These are phyloP conservation scores for Fragum fragum DNA, from an alignment of 2,888 invertebrate species.

Conservation along the genomic window DNA sequence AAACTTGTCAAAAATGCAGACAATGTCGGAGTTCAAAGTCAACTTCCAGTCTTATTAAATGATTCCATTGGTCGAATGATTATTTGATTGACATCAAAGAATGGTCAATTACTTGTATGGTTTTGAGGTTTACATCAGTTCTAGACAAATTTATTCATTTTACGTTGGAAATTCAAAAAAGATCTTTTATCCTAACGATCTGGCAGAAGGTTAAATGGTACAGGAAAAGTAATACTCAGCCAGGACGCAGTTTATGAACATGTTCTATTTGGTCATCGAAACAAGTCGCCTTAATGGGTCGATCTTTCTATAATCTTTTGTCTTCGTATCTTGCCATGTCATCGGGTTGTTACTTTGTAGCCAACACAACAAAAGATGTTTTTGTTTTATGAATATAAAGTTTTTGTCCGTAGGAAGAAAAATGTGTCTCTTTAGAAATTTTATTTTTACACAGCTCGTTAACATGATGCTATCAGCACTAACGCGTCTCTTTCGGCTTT, in stretches of 20 bases:
- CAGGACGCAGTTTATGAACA: background rate
- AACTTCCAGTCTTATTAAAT: too few species aligned
- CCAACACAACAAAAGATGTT: background rate
- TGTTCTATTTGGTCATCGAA: background rate
- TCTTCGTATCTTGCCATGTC: background rate
- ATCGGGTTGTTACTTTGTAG: conserved; percentile 2
- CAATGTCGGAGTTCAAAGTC: too few species aligned
- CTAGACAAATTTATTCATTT: too few species aligned
- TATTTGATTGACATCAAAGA: too few species aligned
- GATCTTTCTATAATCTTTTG: conserved; percentile 1
- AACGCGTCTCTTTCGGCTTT: background rate
- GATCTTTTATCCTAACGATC: too few species aligned
- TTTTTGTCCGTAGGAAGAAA: background rate
- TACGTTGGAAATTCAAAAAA: too few species aligned
- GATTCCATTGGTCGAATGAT: too few species aligned
- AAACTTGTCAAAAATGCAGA: too few species aligned
- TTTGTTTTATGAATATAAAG: background rate
- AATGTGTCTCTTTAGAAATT: background rate
- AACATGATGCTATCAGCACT: background rate
- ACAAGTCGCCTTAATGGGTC: background rate
- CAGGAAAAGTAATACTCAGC: too few species aligned
- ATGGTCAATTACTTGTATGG: too few species aligned
- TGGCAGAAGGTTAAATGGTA: too few species aligned
- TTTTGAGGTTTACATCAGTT: too few species aligned
- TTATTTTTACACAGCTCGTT: conserved; percentile 2